Percentiles rank a stretch among this genome's conserved stretches.
Conservation (phyloP, 2,888 invertebrate genomes). For the Palloptera scutellata region DNA sequence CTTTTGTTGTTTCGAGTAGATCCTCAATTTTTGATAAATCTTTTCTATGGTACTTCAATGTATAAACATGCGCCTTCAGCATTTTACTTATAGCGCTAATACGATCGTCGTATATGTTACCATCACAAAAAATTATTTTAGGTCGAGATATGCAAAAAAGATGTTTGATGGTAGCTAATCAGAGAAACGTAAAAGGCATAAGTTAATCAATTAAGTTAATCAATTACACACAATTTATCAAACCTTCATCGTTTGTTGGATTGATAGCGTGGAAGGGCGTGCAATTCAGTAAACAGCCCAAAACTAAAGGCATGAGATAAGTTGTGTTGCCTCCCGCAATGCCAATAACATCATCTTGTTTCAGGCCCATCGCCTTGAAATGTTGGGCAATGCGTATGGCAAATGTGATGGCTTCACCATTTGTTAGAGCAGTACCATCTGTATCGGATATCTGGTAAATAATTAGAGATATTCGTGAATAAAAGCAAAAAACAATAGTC, state of each 20-base stretch:
- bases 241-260: constrained; percentile 53
- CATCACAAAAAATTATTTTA: constrained; percentile 60
- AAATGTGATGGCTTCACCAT: constrained; percentile 53
- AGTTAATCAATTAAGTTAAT: neutral
- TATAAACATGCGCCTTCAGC: constrained; percentile 50
- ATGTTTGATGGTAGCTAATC: constrained; percentile 49
- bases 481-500: neutral
- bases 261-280: constrained; percentile 58
- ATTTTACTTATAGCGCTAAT: constrained; percentile 50
- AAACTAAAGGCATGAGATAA: constrained; percentile 54
- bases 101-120: constrained; percentile 45
- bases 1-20: constrained; percentile 50
- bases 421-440: constrained; percentile 54
- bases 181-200: constrained; percentile 2
- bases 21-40: constrained; percentile 52
- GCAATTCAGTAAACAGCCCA: constrained; percentile 56
- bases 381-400: constrained; percentile 60
- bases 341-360: constrained; percentile 59
- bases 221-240: neutral
- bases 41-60: constrained; percentile 49
- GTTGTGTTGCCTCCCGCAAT: constrained; percentile 56
- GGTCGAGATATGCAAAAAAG: constrained; percentile 57
- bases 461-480: neutral
- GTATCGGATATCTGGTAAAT: constrained; percentile 53
- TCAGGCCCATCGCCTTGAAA: constrained; percentile 48